Evolutionary conservation across 37 sponge, comb jelly and placozoan genomes (phyloP), one percentile per base, ranked within the genome.

Genomic region (Cliona cf. orientalis): DNA sequence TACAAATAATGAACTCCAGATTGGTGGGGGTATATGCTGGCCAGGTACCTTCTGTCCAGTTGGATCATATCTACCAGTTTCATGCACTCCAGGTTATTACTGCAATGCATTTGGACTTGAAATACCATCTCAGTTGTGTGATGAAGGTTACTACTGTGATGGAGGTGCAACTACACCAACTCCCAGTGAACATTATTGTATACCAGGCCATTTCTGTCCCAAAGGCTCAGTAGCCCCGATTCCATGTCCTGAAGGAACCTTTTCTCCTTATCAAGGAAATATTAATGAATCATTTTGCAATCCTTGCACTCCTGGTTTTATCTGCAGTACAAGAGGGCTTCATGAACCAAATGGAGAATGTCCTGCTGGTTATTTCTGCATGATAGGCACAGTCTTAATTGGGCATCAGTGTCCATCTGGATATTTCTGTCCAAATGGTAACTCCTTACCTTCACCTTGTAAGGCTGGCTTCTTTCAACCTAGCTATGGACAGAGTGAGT

Each of bases 381-480:
- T 14, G 9, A 14, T 14, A 49, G 53, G 53, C 14, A n/a, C n/a
- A n/a, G n/a, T n/a, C n/a, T n/a, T n/a, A n/a, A n/a, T n/a, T n/a
- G n/a, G n/a, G n/a, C n/a, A n/a, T n/a, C 53, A 49, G 53, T 61
- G 63, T 28, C 63, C 63, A 61, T 6, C 28, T 12, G 63, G 63
- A 21, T n/a, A 61, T 22, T 61, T 25, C n/a, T 61, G 63, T n/a
- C 63, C 63, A 25, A 61, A n/a, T 61, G 63, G 63, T 6, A 61
- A 6, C 7, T 11, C 17, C 28, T 22, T 61, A 26, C 63, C 63
- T 25, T 7, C 7, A n/a, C 25, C 63, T 61, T 49, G 53, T 49
- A 14, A 49, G 53, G 14, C 9, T 19, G 53, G 53, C 14, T 19
- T 9, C 53, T 49, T 19, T 49, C 53, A 49, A 14, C 53, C 53